Base-by-base conservation (phyloP, 2,797 vertebrate species). In the Spheniscus humboldti region DNA sequence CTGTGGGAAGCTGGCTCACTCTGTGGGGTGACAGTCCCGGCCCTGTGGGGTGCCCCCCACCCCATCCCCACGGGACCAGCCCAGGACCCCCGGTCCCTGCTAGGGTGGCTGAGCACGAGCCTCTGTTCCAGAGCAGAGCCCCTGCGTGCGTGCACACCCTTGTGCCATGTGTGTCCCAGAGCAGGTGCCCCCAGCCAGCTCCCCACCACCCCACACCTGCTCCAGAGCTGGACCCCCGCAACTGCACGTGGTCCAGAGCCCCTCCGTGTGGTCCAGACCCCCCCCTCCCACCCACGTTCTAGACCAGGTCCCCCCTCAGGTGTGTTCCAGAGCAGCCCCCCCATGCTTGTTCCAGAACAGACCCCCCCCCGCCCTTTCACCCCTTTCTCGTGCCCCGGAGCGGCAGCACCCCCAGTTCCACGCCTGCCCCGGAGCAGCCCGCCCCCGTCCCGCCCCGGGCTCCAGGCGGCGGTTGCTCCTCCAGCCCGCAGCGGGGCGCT, bases 151-250 rank as follows among this genome's bases (percentile, higher is more conserved):
- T 23, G 33, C 47, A 3, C 16, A 2, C 28, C 23, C 11, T 14
- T 16, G 16, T 15, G 41, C 41, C 35, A 2, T 0, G 0, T 3
- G 20, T 66, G 45, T 75, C 59, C 53, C 18, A 2, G 20, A 10
- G 55, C 30, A 2, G 35, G 17, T n/a, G 55, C 8, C 35, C 43
- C 37, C 45, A 13, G 0, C 0, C 27, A 10, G 13, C 20, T 50
- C 10, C 50, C 9, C 9, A 2, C 41, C n/a, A 5, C 35, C 66
- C 71, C 45, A 14, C 10, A 4, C 13, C 48, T 59, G 45, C 62
- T 41, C 43, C 56, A 30, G 56, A 22, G 45, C 37, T n/a, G 43
- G 16, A 27, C 17, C 30, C 45, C 28, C 22, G 2, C 45, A 47
- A 47, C 45, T 47, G 19, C 45, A 47, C 5, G 0, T 6, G 33